A percentile compares a stretch with the other conserved stretches of the same genome.
phyloP scores from a whole-genome alignment of 2,113 vertebrate species.

The Myiozetetes cayanensis region DNA sequence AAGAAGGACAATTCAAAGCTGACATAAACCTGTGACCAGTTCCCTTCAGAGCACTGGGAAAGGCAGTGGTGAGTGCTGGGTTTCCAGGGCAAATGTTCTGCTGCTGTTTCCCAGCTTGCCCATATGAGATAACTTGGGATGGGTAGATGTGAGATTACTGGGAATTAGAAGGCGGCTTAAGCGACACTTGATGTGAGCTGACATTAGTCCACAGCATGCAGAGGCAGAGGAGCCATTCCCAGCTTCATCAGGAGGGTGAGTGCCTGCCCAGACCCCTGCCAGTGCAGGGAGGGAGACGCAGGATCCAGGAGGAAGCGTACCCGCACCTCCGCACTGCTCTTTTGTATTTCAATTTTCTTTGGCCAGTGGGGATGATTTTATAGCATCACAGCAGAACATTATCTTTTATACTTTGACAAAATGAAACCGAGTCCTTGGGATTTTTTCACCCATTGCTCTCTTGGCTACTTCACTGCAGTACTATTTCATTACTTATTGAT shows the following conservation, averaged over 20 bases:
- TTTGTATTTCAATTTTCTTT: conserved; percentile 61
- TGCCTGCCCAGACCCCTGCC: background rate
- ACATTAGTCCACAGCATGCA: background rate
- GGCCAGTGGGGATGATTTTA: conserved; percentile 71
- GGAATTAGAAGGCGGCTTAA: background rate
- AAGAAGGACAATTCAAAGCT: background rate
- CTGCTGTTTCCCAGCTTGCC: background rate
- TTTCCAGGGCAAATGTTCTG: background rate
- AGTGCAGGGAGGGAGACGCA: background rate
- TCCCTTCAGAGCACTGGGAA: background rate
- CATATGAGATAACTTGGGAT: background rate
- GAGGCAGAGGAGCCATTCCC: background rate
- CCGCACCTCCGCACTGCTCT: background rate
- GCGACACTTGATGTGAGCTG: background rate
- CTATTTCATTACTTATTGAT: conserved; percentile 86
- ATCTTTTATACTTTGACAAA: conserved; percentile 81
- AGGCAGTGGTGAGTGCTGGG: background rate
- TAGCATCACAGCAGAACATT: conserved; percentile 74
- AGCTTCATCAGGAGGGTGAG: background rate
- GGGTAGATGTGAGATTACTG: background rate
- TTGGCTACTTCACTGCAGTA: conserved; percentile 78
- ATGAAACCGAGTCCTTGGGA: conserved; percentile 78
- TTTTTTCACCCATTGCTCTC: conserved; percentile 81
- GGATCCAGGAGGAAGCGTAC: background rate
- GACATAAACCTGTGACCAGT: background rate